phyloP scores from a whole-genome alignment of 2,888 invertebrate genomes.

The Augochlorella aurata region DNA sequence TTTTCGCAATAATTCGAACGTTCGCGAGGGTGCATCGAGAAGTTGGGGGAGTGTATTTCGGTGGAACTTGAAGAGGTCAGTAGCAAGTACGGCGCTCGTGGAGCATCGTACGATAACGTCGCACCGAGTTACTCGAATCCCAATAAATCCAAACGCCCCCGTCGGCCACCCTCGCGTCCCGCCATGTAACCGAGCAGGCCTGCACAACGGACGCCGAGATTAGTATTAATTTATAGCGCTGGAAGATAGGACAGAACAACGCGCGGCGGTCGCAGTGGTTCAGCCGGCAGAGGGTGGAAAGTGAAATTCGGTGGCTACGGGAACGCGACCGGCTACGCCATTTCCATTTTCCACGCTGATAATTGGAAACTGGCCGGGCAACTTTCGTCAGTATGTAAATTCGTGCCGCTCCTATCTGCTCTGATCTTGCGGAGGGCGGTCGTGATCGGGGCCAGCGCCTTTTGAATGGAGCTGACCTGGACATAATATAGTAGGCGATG shows the following conservation, averaged over 20 bases:
- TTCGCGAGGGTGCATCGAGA: constrained; percentile 6
- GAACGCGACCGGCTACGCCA: constrained; percentile 50
- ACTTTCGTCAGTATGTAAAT: constrained; percentile 60
- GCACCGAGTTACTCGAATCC: constrained; percentile 70
- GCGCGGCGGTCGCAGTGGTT: constrained; percentile 33
- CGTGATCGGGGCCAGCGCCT: constrained; percentile 12
- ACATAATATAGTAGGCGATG: constrained; percentile 7
- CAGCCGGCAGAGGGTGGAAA: constrained; percentile 60
- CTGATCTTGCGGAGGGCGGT: constrained; percentile 29
- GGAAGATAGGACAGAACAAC: constrained; percentile 67
- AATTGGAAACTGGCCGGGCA: constrained; percentile 65
- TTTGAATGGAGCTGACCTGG: constrained; percentile 10
- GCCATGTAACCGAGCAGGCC: constrained; percentile 56
- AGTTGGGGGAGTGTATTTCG: constrained; percentile 22
- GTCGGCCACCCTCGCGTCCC: constrained; percentile 41
- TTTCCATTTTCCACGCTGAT: constrained; percentile 69
- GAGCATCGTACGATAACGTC: constrained; percentile 64
- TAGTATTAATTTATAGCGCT: constrained; percentile 74
- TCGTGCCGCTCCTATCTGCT: constrained; percentile 48
- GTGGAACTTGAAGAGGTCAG: constrained; percentile 58
- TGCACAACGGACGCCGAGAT: constrained; percentile 67
- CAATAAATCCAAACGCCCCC: constrained; percentile 69
- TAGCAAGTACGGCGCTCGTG: constrained; percentile 44
- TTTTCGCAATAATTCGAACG: constrained; percentile 37
- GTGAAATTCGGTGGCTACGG: constrained; percentile 67